These are phyloP conservation scores for Delphinus delphis DNA, from an alignment of 2,113 vertebrate species.

Conservation along the genomic window DNA sequence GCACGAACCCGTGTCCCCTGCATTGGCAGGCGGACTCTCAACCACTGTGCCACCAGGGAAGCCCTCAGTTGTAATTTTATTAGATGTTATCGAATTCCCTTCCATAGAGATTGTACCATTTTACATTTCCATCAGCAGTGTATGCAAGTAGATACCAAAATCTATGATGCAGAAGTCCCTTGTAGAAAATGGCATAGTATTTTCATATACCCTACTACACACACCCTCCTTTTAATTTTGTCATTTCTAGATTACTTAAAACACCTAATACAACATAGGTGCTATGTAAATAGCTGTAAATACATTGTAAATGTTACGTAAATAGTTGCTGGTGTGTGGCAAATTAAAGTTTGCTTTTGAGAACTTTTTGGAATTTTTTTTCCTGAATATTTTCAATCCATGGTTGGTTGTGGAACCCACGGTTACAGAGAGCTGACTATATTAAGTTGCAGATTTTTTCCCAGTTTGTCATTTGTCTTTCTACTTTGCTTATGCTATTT, in stretches of 20 bases:
- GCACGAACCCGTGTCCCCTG: too few species aligned
- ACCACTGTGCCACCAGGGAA: too few species aligned
- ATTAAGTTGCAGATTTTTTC: background rate
- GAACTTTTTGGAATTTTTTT: background rate
- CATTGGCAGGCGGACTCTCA: too few species aligned
- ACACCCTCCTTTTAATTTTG: background rate
- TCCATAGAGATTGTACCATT: background rate
- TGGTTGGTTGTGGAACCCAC: background rate
- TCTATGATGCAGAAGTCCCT: background rate
- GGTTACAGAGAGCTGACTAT: background rate
- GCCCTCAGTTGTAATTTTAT: background rate
- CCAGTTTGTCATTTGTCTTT: conserved; percentile 46
- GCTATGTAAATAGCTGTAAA: background rate
- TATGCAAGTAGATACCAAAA: background rate
- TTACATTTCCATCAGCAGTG: background rate
- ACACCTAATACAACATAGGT: background rate
- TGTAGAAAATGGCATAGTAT: background rate
- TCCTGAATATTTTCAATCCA: background rate
- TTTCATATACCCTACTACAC: background rate
- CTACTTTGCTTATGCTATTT: conserved; percentile 19
- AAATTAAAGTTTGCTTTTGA: background rate
- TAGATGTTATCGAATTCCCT: background rate
- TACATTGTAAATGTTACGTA: background rate
- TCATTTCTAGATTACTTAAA: background rate
- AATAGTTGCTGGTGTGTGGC: background rate